Percentiles rank a stretch among this genome's conserved stretches.
phyloP scores from a whole-genome alignment of 2,797 vertebrate genomes.

The Australoheros facetus region DNA sequence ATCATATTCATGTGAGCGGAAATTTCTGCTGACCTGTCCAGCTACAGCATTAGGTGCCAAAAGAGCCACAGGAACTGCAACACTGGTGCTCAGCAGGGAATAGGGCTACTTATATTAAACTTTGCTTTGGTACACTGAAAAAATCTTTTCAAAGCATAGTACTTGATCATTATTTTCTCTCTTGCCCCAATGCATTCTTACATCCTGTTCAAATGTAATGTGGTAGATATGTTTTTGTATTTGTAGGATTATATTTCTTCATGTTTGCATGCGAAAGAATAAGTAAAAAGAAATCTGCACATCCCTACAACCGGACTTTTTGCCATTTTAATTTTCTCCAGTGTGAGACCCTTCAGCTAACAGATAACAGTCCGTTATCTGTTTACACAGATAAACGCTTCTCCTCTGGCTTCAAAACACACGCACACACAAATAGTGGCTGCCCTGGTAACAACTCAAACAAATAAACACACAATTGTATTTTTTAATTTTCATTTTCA shows the following conservation, averaged over 20 bases:
- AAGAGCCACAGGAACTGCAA: constrained; percentile 31
- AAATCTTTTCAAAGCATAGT: constrained; percentile 16
- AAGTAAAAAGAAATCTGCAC: not conserved
- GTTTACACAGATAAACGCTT: not conserved
- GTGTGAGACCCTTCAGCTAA: not conserved
- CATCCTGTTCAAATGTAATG: not conserved
- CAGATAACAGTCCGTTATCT: not conserved
- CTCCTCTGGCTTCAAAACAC: not conserved
- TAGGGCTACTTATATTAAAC: constrained; percentile 19
- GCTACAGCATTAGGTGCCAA: constrained; percentile 8
- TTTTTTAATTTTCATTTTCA: not conserved
- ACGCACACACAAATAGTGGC: not conserved
- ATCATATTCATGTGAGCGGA: constrained; percentile 46
- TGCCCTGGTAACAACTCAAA: constrained; percentile 1
- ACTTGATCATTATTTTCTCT: not conserved
- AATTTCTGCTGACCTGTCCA: constrained; percentile 39
- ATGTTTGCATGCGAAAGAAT: not conserved
- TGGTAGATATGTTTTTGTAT: not conserved
- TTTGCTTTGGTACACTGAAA: constrained; percentile 22
- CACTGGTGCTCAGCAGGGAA: constrained; percentile 17
- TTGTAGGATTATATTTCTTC: not conserved
- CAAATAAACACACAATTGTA: not conserved
- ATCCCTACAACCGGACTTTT: not conserved
- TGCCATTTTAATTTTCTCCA: not conserved
- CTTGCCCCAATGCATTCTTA: not conserved